Evolutionary conservation across 2,888 invertebrate species (phyloP).

Genomic region (Euclidia mi): DNA sequence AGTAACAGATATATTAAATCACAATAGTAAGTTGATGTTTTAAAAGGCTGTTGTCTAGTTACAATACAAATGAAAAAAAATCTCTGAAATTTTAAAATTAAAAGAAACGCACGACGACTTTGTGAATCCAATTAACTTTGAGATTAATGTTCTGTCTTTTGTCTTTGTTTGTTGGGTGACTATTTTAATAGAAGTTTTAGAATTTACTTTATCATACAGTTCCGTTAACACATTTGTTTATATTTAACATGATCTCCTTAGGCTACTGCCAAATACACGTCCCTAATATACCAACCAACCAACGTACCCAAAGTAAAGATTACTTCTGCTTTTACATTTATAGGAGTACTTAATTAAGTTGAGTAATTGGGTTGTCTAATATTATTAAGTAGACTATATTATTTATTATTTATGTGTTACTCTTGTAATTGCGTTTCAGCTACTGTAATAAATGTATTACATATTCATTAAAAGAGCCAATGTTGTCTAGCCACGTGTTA

Average conservation of each 20-base stretch:
- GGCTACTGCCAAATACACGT: background rate
- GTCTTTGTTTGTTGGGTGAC: conserved; percentile 14
- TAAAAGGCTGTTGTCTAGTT: too few relatives aligned
- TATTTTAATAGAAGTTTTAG: conserved; percentile 10
- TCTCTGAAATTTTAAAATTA: conserved; percentile 12
- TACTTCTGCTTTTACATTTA: too few relatives aligned
- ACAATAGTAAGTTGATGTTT: too few relatives aligned
- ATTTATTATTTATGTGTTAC: background rate
- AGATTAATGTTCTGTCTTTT: conserved; percentile 7
- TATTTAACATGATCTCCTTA: background rate
- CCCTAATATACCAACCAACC: too few relatives aligned
- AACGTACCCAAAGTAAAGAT: too few relatives aligned
- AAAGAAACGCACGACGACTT: conserved; percentile 3
- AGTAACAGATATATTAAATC: too few relatives aligned
- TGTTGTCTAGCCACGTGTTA: conserved; percentile 15
- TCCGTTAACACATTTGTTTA: conserved; percentile 1
- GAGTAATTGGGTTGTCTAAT: too few relatives aligned
- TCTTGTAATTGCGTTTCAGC: background rate
- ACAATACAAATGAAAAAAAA: too few relatives aligned
- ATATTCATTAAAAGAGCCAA: conserved; percentile 1
- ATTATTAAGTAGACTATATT: background rate
- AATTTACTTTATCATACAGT: conserved; percentile 7
- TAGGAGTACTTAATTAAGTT: too few relatives aligned
- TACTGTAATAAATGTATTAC: background rate
- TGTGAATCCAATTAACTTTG: conserved; percentile 15